Conservation (phyloP, 2,113 vertebrate species). For the Callipepla squamata region DNA sequence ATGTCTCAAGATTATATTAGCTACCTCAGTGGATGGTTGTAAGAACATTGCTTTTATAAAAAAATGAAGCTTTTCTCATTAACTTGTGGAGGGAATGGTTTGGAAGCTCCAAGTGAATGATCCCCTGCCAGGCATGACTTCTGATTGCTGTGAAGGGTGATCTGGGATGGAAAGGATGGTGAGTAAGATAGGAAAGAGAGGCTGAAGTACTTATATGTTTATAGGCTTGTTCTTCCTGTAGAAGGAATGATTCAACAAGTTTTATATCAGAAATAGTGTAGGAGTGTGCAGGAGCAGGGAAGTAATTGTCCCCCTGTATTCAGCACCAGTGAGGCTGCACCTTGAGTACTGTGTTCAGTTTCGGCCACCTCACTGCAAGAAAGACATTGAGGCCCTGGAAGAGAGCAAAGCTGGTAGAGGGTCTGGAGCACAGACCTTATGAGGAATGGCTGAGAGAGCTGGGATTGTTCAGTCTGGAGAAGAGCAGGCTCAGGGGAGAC, state of each 20-base stretch:
- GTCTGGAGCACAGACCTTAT: too few relatives aligned
- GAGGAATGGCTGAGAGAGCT: too few relatives aligned
- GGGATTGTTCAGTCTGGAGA: too few relatives aligned
- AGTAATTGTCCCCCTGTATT: too few relatives aligned
- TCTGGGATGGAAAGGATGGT: background rate
- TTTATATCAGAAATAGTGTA: too few relatives aligned
- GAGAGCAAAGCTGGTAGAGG: too few relatives aligned
- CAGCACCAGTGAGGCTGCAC: too few relatives aligned
- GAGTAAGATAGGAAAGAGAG: slow-evolving; percentile 27
- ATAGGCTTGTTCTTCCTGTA: background rate
- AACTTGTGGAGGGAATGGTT: slow-evolving; percentile 34
- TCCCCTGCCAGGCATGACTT: slow-evolving; percentile 56
- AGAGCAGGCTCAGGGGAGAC: too few relatives aligned
- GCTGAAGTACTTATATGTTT: background rate
- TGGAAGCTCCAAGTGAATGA: slow-evolving; percentile 57
- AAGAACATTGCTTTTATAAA: slow-evolving; percentile 66
- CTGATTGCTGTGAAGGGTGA: slow-evolving; percentile 38
- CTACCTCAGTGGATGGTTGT: slow-evolving; percentile 47
- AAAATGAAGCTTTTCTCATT: slow-evolving; percentile 51
- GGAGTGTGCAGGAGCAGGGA: too few relatives aligned
- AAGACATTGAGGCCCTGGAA: too few relatives aligned
- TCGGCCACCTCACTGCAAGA: too few relatives aligned
- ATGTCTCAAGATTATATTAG: slow-evolving; percentile 63
- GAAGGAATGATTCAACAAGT: background rate
- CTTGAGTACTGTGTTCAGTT: too few relatives aligned